These are phyloP conservation scores for Aptenodytes patagonicus DNA, from an alignment of 2,113 vertebrate species.

Conservation along the genomic window DNA sequence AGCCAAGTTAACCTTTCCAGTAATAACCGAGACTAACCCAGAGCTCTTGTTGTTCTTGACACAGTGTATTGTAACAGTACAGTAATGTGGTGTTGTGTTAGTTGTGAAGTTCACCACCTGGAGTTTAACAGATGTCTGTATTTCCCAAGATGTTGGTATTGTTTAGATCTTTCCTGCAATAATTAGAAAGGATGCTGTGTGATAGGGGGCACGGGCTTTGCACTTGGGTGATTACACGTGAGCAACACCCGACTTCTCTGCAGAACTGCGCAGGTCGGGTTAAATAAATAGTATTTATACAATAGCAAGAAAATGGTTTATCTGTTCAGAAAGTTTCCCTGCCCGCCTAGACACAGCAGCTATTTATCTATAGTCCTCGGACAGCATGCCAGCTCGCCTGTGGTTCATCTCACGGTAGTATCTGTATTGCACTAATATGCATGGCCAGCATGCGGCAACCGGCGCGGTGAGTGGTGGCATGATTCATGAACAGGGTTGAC, in stretches of 20 bases:
- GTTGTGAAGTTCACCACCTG: constrained; percentile 67
- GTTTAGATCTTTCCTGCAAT: constrained; percentile 56
- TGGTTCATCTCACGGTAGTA: not conserved
- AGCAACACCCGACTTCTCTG: not conserved
- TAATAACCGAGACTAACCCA: constrained; percentile 59
- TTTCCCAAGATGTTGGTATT: constrained; percentile 74
- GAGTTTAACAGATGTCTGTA: constrained; percentile 73
- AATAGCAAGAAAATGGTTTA: not conserved
- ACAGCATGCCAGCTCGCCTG: constrained; percentile 18
- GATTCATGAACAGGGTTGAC: constrained; percentile 33
- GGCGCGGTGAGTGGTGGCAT: not conserved
- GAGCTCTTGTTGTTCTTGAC: constrained; percentile 66
- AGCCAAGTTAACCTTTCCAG: constrained; percentile 48
- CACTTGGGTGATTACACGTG: fast-evolving
- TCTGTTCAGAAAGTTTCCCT: constrained; percentile 43
- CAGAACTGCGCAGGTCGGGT: not conserved
- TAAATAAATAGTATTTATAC: not conserved
- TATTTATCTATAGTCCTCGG: not conserved
- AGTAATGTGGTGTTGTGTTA: constrained; percentile 71
- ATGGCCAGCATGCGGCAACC: not conserved
- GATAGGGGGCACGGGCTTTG: constrained; percentile 42
- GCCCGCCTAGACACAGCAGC: constrained; percentile 50
- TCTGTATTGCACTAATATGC: not conserved
- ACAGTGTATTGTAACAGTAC: constrained; percentile 71
- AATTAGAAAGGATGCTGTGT: constrained; percentile 23